Evolutionary conservation across 2,888 invertebrate genomes (phyloP), one percentile per base, ranked within the genome.

Genomic region (Leptinotarsa juncta): DNA sequence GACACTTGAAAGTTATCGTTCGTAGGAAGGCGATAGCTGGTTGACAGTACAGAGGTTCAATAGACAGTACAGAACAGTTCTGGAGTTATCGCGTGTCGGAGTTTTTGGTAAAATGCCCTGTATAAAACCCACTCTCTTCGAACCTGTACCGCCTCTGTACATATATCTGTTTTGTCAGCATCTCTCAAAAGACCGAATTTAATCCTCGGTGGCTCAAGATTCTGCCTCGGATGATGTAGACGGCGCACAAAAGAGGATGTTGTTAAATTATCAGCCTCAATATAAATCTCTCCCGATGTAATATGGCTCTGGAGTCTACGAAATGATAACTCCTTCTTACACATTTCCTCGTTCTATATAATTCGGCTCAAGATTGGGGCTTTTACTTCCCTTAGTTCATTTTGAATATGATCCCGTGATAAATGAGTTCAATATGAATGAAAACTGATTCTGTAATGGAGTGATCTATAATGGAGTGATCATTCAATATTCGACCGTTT

Each of bases 111-210:
- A 42, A 42, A 42, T 12, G 10, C 42, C 42, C 10, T 4, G 4
- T 12, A 23, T 57, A 20, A 15, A 23, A 20, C 26, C 12, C 26
- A 4, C 4, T 0, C 3, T 15, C 23, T 57, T 23, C 15, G 15
- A 57, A 10, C 23, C 57, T 4, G 23, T 15, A 57, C 57, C 57
- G 57, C 57, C 23, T 14, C 57, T 57, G 26, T 18, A 53, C 10
- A 57, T 57, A n/a, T 16, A 80, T 81, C 78, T 80, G 80, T 82
- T 82, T 80, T 81, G 81, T 82, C 81, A 82, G 79, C 82, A 80
- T 80, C 80, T 82, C 79, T 80, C 75, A 10, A 15, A 57, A 23
- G 57, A 57, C 14, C 57, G 57, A 23, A 73, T 77, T 67, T 81
- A 82, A 82, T 80, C 81, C 81, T 76, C 75, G 73, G 74, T 77